A percentile compares a stretch with the other conserved stretches of the same genome.
These are phyloP conservation scores for Colletes latitarsis DNA, from an alignment of 1,140 invertebrate genomes.

Conservation along the genomic window DNA sequence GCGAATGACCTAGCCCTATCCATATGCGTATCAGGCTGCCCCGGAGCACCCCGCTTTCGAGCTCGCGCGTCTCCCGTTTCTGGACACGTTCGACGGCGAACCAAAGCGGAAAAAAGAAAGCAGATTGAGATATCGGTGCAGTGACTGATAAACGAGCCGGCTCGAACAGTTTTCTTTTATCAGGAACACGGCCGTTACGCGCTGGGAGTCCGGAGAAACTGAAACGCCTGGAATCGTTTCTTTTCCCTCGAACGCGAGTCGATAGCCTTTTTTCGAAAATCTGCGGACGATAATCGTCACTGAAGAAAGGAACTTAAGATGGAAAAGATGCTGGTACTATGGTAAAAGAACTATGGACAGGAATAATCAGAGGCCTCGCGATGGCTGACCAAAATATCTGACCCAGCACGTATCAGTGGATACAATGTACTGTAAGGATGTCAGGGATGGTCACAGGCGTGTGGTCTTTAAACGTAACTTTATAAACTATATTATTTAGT, in stretches of 20 bases:
- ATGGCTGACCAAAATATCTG: no score
- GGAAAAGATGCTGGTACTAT: no score
- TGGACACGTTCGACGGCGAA: background rate
- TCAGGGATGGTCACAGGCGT: no score
- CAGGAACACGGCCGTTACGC: background rate
- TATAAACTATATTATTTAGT: no score
- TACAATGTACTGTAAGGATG: no score
- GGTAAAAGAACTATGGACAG: no score
- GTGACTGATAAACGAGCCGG: conserved; percentile 23
- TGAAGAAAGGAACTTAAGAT: no score
- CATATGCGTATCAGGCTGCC: conserved; percentile 29
- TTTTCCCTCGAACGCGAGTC: background rate
- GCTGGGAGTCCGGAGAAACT: background rate
- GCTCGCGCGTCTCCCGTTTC: conserved; percentile 2
- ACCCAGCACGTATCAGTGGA: no score
- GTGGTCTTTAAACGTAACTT: no score
- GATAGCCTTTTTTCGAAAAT: no score
- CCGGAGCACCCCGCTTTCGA: conserved; percentile 38
- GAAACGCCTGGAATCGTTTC: conserved; percentile 1
- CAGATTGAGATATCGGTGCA: conserved; percentile 34
- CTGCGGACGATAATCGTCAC: no score
- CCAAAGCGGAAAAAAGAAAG: background rate
- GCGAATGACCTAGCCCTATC: conserved; percentile 48
- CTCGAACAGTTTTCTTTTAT: conserved; percentile 20
- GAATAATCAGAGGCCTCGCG: no score